A percentile compares a stretch with the other conserved stretches of the same genome.
Conservation (phyloP, 2,113 vertebrate species). For the Cololabis saira region DNA sequence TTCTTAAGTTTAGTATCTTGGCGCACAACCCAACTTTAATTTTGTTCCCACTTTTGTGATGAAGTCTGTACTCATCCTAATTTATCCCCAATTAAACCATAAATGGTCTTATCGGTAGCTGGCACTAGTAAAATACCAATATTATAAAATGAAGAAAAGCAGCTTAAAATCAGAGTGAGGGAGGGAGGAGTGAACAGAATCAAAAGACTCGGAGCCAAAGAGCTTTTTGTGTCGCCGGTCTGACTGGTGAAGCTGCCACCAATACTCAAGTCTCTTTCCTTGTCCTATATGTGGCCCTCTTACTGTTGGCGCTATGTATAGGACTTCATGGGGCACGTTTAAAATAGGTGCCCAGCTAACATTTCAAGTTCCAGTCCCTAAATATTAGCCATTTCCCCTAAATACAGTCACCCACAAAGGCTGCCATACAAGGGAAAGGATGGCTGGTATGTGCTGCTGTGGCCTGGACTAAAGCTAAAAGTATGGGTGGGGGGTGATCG, state of each 20-base stretch:
- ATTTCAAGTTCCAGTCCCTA: constrained; percentile 83
- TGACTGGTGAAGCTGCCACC: constrained; percentile 52
- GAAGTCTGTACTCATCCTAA: no score
- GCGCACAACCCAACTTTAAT: no score
- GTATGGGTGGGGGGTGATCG: constrained; percentile 36
- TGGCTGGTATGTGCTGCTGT: constrained; percentile 69
- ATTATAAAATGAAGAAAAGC: not conserved
- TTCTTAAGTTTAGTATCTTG: no score
- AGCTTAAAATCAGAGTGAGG: no score
- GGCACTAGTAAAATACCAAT: not conserved
- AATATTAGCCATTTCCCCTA: constrained; percentile 85
- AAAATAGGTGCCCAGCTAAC: constrained; percentile 82
- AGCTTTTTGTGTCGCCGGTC: constrained; percentile 65
- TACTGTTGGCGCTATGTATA: constrained; percentile 79
- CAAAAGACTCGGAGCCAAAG: constrained; percentile 54
- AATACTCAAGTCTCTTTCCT: constrained; percentile 56
- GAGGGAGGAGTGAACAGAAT: constrained; percentile 39
- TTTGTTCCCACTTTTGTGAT: no score
- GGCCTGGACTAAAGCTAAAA: constrained; percentile 41
- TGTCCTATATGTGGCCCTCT: constrained; percentile 76
- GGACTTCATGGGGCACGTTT: constrained; percentile 75
- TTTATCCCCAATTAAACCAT: not conserved
- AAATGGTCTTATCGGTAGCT: not conserved
- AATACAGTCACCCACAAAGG: constrained; percentile 85
- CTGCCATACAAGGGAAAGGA: constrained; percentile 83